Evolutionary conservation across 2,113 vertebrate species (phyloP).

Genomic region (Ptilorrhoa leucosticta): DNA sequence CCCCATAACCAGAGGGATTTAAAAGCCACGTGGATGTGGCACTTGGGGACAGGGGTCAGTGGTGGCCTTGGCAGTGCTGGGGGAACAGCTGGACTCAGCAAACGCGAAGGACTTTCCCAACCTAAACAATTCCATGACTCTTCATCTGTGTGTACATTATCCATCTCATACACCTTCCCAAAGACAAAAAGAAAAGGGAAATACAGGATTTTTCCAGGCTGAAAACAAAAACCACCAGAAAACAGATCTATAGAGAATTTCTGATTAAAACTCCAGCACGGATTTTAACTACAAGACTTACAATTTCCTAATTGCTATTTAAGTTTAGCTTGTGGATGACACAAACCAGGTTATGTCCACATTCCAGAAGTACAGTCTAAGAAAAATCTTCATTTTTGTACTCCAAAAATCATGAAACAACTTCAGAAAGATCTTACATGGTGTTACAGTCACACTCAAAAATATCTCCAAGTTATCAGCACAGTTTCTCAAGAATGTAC

Average conservation of each 20-base stretch:
- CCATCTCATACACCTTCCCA: not conserved
- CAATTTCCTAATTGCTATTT: not conserved
- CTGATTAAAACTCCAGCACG: not conserved
- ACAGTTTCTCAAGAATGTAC: not conserved
- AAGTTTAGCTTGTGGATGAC: not conserved
- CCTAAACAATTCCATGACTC: not conserved
- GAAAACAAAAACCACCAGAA: not conserved
- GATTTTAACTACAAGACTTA: not conserved
- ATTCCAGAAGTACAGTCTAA: not conserved
- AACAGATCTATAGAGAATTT: not conserved
- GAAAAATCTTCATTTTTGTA: not conserved
- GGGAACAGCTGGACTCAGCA: rapidly evolving
- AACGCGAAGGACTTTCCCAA: not conserved
- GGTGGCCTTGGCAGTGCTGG: not conserved
- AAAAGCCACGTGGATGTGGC: not conserved
- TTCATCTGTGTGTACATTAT: not conserved
- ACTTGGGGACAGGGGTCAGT: rapidly evolving
- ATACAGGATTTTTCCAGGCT: not conserved
- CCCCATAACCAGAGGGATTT: not conserved
- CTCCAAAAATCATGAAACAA: not conserved
- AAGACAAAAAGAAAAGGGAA: not conserved
- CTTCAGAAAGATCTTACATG: not conserved
- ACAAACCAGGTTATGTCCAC: not conserved
- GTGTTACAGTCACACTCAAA: not conserved
- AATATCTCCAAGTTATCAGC: not conserved